Percentiles rank a stretch among this genome's conserved stretches.
These are phyloP conservation scores for Piaya cayana DNA, from an alignment of 2,113 vertebrate species.

Conservation along the genomic window DNA sequence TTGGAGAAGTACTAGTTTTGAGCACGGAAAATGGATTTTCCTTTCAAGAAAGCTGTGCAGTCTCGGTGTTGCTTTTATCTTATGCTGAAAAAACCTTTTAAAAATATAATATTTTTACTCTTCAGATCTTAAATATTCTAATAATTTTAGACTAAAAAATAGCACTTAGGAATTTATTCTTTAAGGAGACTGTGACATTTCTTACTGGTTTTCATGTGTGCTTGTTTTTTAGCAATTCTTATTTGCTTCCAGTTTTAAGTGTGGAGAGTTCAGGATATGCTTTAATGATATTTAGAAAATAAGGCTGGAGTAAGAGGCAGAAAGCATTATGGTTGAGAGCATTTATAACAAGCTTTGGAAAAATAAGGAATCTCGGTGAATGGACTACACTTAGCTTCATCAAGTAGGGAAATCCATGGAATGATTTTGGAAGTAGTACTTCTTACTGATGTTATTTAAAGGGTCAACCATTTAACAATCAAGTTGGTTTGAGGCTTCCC, in stretches of 20 bases:
- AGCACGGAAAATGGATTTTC: not conserved
- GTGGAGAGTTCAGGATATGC: not conserved
- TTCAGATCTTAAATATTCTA: not conserved
- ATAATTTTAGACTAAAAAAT: not conserved
- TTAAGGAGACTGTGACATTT: not conserved
- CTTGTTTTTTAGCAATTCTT: not conserved
- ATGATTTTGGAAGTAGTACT: not conserved
- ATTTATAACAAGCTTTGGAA: not conserved
- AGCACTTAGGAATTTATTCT: not conserved
- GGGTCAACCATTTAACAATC: not conserved
- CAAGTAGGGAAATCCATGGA: not conserved
- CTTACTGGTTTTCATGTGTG: not conserved
- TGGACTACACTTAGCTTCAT: not conserved
- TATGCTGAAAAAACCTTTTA: not conserved
- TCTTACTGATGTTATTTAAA: not conserved
- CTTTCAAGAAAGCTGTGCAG: not conserved
- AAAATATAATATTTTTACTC: not conserved
- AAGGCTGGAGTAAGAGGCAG: not conserved
- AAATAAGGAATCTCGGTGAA: not conserved
- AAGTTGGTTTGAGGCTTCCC: not conserved
- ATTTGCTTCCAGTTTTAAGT: not conserved
- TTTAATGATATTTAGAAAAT: not conserved
- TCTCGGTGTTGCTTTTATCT: not conserved
- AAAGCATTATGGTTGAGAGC: not conserved
- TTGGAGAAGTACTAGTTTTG: not conserved